Percentiles rank a stretch among this genome's conserved stretches.
Conservation (phyloP, 2,113 vertebrate genomes). For the Australoheros scitulus region DNA sequence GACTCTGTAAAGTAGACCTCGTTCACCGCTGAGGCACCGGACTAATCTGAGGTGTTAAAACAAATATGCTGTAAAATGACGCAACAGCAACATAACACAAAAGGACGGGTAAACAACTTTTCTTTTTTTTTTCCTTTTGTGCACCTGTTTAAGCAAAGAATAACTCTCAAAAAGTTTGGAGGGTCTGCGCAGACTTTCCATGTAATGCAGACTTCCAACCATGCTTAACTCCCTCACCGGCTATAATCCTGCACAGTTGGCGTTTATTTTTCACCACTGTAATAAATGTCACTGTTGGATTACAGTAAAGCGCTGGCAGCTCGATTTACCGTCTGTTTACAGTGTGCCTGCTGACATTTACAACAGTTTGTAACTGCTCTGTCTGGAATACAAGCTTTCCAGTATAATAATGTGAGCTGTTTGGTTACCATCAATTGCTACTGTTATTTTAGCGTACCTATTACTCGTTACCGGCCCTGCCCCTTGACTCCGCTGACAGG, state of each 20-base stretch:
- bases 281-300: not conserved
- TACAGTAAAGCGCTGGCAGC: not conserved
- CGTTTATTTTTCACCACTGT: not conserved
- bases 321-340: not conserved
- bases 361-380: not conserved
- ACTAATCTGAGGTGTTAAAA: constrained; percentile 4
- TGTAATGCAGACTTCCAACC: not conserved
- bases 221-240: not conserved
- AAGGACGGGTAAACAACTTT: not conserved
- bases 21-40: not conserved
- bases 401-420: not conserved
- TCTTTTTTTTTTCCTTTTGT: not conserved
- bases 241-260: not conserved
- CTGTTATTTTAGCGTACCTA: not conserved
- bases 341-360: not conserved
- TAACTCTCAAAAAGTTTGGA: not conserved
- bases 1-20: not conserved
- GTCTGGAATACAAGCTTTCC: not conserved
- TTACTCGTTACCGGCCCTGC: not conserved
- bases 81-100: not conserved
- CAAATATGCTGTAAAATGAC: not conserved
- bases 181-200: not conserved
- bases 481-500: not conserved
- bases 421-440: not conserved
- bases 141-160: not conserved